A percentile compares a stretch with the other conserved stretches of the same genome.
Evolutionary conservation across 53 echinoderm and acorn worm genomes (phyloP).

Genomic region (Astropecten irregularis): DNA sequence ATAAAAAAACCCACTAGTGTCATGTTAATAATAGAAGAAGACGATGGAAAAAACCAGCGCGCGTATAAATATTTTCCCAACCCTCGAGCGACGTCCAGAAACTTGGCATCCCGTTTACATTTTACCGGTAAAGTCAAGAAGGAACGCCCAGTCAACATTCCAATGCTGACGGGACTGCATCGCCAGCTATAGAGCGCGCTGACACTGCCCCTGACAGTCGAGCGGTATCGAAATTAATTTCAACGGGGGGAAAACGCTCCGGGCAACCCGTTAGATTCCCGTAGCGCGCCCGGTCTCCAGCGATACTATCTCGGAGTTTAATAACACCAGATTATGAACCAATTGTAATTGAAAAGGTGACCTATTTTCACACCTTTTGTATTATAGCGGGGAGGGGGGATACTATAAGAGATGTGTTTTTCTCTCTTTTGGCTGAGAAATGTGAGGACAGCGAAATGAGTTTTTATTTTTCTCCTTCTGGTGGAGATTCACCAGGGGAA

Average conservation of each 20-base stretch:
- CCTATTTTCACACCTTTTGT: slow-evolving; percentile 56
- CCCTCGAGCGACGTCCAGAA: slow-evolving; percentile 7
- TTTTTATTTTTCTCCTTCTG: background rate
- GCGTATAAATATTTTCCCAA: slow-evolving; percentile 5
- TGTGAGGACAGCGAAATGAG: slow-evolving; percentile 21
- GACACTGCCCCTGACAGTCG: background rate
- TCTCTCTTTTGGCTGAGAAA: background rate
- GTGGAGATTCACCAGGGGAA: too few relatives aligned
- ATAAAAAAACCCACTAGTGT: too few relatives aligned
- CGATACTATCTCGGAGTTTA: slow-evolving; percentile 54
- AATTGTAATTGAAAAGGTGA: slow-evolving; percentile 60
- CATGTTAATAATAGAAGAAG: too few relatives aligned
- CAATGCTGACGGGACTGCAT: slow-evolving; percentile 10
- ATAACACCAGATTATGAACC: slow-evolving; percentile 60
- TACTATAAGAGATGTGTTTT: background rate
- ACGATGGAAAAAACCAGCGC: background rate
- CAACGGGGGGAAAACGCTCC: slow-evolving; percentile 40
- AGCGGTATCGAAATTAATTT: slow-evolving; percentile 53
- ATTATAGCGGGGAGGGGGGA: background rate
- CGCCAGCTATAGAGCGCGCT: background rate
- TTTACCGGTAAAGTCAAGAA: slow-evolving; percentile 9
- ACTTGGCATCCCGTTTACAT: slow-evolving; percentile 18
- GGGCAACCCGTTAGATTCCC: slow-evolving; percentile 56
- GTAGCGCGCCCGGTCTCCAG: slow-evolving; percentile 1
- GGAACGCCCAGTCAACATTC: background rate